Evolutionary conservation across 2,113 vertebrate species (phyloP).

Genomic region (Neogobius melanostomus): DNA sequence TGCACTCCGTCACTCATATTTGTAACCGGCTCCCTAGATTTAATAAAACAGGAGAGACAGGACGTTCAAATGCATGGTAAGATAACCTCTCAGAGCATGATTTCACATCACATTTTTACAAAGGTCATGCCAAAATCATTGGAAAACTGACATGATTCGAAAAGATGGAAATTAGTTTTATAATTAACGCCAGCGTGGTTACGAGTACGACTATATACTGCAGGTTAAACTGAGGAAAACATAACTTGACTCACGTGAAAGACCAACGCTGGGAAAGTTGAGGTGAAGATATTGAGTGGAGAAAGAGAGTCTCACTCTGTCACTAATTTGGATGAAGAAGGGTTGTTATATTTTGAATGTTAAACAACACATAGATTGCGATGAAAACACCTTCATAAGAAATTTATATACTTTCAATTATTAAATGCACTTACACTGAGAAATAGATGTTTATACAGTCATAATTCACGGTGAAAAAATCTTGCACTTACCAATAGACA

Average conservation of each 20-base stretch:
- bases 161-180: neutral
- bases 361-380: too few species aligned
- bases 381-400: too few species aligned
- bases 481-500: conserved; percentile 2
- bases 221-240: neutral
- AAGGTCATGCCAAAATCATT: neutral
- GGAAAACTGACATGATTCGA: neutral
- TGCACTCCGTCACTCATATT: conserved; percentile 67
- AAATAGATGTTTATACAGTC: neutral
- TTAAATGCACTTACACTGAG: too few species aligned
- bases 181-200: rapidly evolving
- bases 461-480: neutral
- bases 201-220: neutral
- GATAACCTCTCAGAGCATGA: too few species aligned
- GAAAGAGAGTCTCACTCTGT: neutral
- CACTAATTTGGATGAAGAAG: conserved; percentile 3
- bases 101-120: neutral
- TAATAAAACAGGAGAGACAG: neutral
- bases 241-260: conserved; percentile 66
- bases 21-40: conserved; percentile 3
- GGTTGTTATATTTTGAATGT: too few species aligned
- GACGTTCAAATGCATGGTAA: neutral
- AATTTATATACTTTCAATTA: too few species aligned
- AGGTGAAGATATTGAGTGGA: neutral
- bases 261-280: neutral